Evolutionary conservation across 2,113 vertebrate genomes (phyloP).

Genomic region (Phoxinus phoxinus): DNA sequence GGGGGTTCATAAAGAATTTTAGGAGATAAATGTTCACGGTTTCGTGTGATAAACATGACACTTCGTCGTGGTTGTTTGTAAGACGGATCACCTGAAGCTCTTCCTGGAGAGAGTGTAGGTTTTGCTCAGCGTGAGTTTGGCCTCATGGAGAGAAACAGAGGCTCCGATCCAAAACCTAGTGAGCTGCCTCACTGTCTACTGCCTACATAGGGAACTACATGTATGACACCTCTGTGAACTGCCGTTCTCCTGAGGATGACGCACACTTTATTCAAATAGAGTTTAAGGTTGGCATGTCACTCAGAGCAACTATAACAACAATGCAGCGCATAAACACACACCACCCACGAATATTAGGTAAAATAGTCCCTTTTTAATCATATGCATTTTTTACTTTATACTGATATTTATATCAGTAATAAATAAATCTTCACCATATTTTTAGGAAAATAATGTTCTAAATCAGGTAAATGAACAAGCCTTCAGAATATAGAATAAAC

Average conservation of each 20-base stretch:
- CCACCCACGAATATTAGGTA: too few relatives aligned
- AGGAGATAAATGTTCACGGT: background rate
- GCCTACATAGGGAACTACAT: background rate
- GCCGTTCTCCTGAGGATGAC: background rate
- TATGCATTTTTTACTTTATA: too few relatives aligned
- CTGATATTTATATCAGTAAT: too few relatives aligned
- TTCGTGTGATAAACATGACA: background rate
- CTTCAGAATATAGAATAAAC: too few relatives aligned
- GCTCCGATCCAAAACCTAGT: background rate
- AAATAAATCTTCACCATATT: too few relatives aligned
- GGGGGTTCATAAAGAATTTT: background rate
- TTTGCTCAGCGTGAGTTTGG: constrained; percentile 42
- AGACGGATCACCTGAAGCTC: constrained; percentile 42
- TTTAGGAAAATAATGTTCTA: too few relatives aligned
- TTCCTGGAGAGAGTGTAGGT: constrained; percentile 48
- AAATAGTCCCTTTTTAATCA: too few relatives aligned
- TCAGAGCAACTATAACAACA: background rate
- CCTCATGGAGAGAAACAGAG: constrained; percentile 29
- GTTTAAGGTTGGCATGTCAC: background rate
- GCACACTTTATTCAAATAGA: background rate
- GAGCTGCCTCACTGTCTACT: background rate
- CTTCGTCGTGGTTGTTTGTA: background rate
- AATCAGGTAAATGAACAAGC: too few relatives aligned
- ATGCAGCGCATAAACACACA: too few relatives aligned
- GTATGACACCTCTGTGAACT: background rate